phyloP scores from a whole-genome alignment of 2,797 vertebrate species.

The Poecilia gillii region DNA sequence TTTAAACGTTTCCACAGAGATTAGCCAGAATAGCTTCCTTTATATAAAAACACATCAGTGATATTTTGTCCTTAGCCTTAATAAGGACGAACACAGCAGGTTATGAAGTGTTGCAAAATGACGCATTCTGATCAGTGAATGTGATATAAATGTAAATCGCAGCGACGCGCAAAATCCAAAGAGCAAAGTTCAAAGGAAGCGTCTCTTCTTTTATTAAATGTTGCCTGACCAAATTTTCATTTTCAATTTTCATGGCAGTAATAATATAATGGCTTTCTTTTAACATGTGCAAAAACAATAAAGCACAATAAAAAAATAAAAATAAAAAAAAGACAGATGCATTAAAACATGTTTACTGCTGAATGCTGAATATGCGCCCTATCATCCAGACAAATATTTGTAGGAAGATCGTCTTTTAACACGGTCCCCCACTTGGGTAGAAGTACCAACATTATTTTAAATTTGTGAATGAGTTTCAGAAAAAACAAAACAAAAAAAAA shows the following conservation, averaged over 20 bases:
- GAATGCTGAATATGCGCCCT: not conserved
- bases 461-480: not conserved
- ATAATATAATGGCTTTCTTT: slow-evolving; percentile 19
- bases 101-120: not conserved
- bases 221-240: slow-evolving; percentile 2
- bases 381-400: not conserved
- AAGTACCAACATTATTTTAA: not conserved
- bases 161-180: not conserved
- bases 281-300: slow-evolving; percentile 51
- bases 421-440: not conserved
- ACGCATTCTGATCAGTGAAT: not conserved
- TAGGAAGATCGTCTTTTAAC: not conserved
- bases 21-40: not conserved
- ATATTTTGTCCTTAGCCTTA: not conserved
- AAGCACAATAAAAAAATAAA: slow-evolving; percentile 26
- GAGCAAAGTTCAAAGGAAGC: not conserved
- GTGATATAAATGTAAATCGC: not conserved
- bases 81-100: not conserved
- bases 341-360: slow-evolving; percentile 13
- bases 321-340: slow-evolving; percentile 11
- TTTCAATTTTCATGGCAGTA: not conserved
- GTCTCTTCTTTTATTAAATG: not conserved
- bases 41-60: not conserved
- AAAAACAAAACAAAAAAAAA: not conserved
- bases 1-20: not conserved